These are phyloP conservation scores for Neofelis nebulosa DNA, from an alignment of 2,113 vertebrate genomes.

Conservation along the genomic window DNA sequence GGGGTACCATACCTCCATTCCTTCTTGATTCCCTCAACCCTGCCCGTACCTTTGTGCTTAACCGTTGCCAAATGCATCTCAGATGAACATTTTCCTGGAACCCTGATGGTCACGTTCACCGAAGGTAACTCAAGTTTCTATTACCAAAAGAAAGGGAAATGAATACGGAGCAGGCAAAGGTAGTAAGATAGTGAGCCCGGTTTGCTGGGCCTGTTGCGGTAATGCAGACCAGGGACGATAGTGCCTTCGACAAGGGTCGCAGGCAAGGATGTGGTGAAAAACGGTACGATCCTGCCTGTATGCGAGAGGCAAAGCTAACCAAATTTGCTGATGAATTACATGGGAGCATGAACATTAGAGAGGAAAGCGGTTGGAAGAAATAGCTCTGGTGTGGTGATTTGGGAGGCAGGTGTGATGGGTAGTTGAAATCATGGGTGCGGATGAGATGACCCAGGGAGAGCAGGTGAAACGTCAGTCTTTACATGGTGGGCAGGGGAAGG, in stretches of 20 bases:
- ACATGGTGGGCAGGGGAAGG: neutral
- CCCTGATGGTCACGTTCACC: neutral
- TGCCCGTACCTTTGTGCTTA: neutral
- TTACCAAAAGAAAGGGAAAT: neutral
- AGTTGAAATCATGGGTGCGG: neutral
- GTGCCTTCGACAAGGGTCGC: neutral
- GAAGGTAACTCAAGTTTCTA: neutral
- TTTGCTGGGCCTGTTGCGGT: neutral
- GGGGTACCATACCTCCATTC: neutral
- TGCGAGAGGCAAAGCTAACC: neutral
- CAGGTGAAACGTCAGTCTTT: neutral
- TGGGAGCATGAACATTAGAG: neutral
- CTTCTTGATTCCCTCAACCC: neutral
- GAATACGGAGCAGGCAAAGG: neutral
- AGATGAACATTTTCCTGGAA: neutral
- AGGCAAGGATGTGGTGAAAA: neutral
- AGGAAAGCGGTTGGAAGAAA: neutral
- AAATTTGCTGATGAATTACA: neutral
- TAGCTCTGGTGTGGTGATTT: neutral
- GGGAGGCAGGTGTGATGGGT: neutral
- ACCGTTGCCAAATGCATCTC: neutral
- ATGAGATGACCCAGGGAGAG: neutral
- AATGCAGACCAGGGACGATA: neutral
- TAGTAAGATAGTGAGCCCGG: fast-evolving
- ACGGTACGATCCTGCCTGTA: neutral